phyloP scores from a whole-genome alignment of 2,113 vertebrate genomes.

The Macrotis lagotis region DNA sequence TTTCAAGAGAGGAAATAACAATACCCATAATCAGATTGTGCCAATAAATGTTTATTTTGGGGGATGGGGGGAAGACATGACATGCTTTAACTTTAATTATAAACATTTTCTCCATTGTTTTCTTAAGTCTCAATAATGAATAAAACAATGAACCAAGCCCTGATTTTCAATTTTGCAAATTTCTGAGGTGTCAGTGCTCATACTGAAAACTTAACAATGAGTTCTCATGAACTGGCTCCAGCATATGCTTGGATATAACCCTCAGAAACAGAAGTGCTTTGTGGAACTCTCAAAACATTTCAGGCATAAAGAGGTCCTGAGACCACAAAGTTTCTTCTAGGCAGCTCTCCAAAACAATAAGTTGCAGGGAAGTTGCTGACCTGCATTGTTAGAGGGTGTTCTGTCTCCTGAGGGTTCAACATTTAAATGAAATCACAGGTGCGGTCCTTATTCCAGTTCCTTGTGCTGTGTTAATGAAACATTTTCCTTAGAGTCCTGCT shows the following conservation, averaged over 20 bases:
- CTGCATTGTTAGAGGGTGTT: background rate
- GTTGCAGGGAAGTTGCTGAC: background rate
- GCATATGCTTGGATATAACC: background rate
- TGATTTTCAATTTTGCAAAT: background rate
- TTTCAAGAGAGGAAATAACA: background rate
- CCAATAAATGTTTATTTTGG: background rate
- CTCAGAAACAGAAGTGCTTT: background rate
- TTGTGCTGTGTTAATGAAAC: background rate
- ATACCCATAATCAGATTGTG: background rate
- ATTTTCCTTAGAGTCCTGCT: background rate
- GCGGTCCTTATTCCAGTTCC: background rate
- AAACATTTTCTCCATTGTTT: background rate
- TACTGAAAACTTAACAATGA: background rate
- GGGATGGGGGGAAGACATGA: rapidly evolving
- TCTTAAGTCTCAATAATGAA: background rate
- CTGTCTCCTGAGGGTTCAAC: background rate
- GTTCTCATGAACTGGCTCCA: background rate
- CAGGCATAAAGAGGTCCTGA: background rate
- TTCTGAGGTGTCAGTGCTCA: background rate
- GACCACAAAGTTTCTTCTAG: background rate
- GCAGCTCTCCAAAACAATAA: background rate
- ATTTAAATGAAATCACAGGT: background rate
- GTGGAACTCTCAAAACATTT: background rate
- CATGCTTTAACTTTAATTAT: background rate
- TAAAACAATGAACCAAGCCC: background rate